Percentiles rank a stretch among this genome's conserved stretches.
Conservation (phyloP, 2,113 vertebrate species). For the Misgurnus mizolepis region DNA sequence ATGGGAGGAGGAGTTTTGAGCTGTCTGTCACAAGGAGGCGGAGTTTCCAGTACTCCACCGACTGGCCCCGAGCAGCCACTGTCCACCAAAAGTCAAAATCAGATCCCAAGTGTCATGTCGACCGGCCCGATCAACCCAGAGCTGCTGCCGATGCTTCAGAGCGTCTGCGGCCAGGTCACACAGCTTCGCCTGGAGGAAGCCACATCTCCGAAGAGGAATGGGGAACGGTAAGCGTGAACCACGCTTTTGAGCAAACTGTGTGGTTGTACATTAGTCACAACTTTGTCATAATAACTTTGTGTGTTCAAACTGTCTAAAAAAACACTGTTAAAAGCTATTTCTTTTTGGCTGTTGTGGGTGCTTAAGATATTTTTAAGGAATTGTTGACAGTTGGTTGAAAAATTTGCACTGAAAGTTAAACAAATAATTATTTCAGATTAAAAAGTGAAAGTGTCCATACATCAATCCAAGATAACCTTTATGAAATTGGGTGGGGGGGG, state of each 20-base stretch:
- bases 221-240: conserved; percentile 49
- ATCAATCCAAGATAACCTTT: too few species aligned
- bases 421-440: too few species aligned
- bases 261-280: not conserved
- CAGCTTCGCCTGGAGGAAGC: conserved; percentile 69
- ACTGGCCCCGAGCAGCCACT: not conserved
- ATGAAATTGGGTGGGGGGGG: too few species aligned
- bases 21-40: conserved; percentile 48
- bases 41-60: not conserved
- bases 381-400: not conserved
- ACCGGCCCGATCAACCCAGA: conserved; percentile 49
- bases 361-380: too few species aligned
- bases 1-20: conserved; percentile 68
- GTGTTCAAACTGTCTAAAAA: not conserved
- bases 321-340: not conserved
- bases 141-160: conserved; percentile 73
- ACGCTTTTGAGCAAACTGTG: not conserved
- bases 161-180: conserved; percentile 74
- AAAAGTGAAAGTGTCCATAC: too few species aligned
- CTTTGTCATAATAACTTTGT: not conserved
- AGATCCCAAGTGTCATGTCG: conserved; percentile 62
- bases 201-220: conserved; percentile 29
- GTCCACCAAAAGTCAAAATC: conserved; percentile 29
- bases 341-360: not conserved
- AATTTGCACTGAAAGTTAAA: too few species aligned